phyloP scores from a whole-genome alignment of 2,797 vertebrate species.

The Neomorphus geoffroyi region DNA sequence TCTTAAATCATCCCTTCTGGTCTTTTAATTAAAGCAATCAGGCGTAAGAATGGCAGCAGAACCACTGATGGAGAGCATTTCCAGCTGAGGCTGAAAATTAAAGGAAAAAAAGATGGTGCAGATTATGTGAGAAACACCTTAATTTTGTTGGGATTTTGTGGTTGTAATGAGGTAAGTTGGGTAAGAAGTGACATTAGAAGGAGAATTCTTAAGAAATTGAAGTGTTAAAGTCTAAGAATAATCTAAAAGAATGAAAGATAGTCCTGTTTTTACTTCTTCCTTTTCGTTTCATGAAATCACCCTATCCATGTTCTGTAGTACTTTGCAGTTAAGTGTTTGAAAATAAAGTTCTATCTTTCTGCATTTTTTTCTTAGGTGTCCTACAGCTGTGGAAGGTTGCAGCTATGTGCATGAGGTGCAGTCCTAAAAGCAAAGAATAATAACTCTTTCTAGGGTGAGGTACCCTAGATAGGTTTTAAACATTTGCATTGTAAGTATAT shows the following conservation, averaged over 20 bases:
- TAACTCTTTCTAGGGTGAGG: background rate
- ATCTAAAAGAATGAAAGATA: background rate
- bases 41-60: conserved; percentile 4
- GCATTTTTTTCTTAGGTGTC: background rate
- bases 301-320: background rate
- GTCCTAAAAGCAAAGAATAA: background rate
- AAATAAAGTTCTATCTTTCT: background rate
- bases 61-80: background rate
- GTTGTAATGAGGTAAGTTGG: background rate
- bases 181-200: background rate
- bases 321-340: background rate
- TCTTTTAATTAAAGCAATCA: conserved; percentile 47
- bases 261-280: background rate
- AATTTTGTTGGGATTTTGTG: background rate
- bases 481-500: background rate
- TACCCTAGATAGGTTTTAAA: background rate
- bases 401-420: background rate
- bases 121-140: background rate
- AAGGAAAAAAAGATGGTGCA: background rate
- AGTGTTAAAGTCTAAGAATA: background rate
- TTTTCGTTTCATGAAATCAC: background rate
- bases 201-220: background rate
- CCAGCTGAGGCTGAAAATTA: background rate
- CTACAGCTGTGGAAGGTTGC: background rate
- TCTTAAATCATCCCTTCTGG: conserved; percentile 26